Base-by-base conservation (phyloP, 1,140 invertebrate genomes). In the Nymphalis io region DNA sequence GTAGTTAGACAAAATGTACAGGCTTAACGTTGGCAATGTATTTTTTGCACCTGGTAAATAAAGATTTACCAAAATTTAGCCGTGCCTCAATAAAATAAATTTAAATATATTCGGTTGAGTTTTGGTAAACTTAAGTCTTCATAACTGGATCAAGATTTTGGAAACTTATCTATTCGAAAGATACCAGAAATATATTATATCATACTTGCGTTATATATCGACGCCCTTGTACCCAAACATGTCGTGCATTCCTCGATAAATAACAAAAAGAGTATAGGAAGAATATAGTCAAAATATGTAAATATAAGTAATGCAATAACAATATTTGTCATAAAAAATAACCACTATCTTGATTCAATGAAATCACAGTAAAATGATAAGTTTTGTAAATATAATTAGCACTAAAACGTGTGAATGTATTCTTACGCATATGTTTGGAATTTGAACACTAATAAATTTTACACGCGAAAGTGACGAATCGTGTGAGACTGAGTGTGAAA, bases 41-140 rank as follows among this genome's bases (percentile, higher is more conserved):
- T 84, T 90, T 90, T 89, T 88, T 88, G 87, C 88, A 90, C 87
- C 88, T 90, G 88, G 87, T 87, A 65, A 66, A 20, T 16, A 48
- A 44, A 8, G 57, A 48, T 48, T 40, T 6, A 51, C 20, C 66
- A 40, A 42, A 70, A 70, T 51, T 42, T 70, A 46, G 16, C 39
- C 21, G 13, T n/a, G 27, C 33, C 13, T 33, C 1, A 16, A 42
- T 15, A 57, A 55, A 65, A 6, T 18, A n/a, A 8, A n/a, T 55
- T 27, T n/a, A 1, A 15, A 10, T 13, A 13, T 27, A 53, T 55
- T 23, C n/a, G 23, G 38, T 42, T 42, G 53, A 46, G 53, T 70
- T 70, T 53, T 65, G 44, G 55, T 48, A 38, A 40, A 40, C 6
- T 3, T 33, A 3, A 5, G 23, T 51, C 23, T 55, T 51, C 1